phyloP scores from a whole-genome alignment of 1,140 invertebrate species.

The Medauroidea extradentata region DNA sequence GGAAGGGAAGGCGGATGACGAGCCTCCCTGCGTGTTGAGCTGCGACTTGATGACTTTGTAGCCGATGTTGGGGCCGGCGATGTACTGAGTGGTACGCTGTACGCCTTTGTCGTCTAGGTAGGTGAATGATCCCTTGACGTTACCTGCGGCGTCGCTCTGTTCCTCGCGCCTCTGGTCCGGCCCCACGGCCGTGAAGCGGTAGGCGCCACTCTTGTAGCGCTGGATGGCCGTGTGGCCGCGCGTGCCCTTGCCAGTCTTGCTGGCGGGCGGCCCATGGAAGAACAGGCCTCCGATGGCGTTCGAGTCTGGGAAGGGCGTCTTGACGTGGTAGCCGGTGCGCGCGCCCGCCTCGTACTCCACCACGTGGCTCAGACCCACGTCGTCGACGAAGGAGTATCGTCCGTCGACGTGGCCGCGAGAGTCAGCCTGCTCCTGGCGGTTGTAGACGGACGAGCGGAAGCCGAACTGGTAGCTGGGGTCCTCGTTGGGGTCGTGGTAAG shows the following conservation, averaged over 20 bases:
- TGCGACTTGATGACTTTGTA: constrained; percentile 57
- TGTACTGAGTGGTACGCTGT: constrained; percentile 65
- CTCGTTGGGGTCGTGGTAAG: constrained; percentile 64
- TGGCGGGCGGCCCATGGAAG: constrained; percentile 44
- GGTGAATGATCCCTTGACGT: constrained; percentile 66
- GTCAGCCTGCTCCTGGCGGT: constrained; percentile 49
- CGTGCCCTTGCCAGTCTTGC: constrained; percentile 44
- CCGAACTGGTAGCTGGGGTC: constrained; percentile 65
- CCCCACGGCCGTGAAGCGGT: constrained; percentile 59
- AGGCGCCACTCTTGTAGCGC: constrained; percentile 56
- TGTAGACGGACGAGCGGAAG: constrained; percentile 58
- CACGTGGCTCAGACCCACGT: constrained; percentile 64
- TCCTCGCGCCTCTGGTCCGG: constrained; percentile 67
- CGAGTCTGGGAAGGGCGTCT: constrained; percentile 61
- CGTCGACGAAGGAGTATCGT: constrained; percentile 61
- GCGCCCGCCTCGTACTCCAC: constrained; percentile 67
- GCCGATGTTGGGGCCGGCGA: constrained; percentile 68
- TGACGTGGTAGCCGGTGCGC: constrained; percentile 65
- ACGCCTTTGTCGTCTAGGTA: constrained; percentile 69
- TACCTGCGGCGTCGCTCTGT: constrained; percentile 59
- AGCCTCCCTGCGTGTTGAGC: neutral
- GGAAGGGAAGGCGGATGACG: neutral
- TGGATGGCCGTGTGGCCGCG: constrained; percentile 57
- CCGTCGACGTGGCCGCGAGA: neutral
- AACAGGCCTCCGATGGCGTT: constrained; percentile 39